Conservation (phyloP, 2,797 vertebrate genomes). For the Sphaeramia orbicularis region DNA sequence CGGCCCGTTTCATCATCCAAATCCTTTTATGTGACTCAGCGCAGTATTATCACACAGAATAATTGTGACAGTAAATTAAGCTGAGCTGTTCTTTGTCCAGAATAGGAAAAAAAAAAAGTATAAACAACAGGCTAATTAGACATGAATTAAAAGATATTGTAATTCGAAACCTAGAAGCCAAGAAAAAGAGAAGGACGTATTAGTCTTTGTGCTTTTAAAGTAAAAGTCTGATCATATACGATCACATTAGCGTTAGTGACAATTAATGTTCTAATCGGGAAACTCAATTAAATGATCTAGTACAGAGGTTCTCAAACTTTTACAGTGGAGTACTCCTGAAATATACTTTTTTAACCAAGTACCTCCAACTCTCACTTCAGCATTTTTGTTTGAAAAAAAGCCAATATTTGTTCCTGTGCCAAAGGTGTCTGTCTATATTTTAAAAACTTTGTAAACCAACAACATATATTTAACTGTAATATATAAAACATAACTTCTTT, state of each 20-base stretch:
- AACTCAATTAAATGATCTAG: constrained; percentile 8
- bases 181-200: constrained; percentile 12
- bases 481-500: too few relatives aligned
- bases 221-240: constrained; percentile 7
- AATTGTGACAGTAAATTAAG: constrained; percentile 28
- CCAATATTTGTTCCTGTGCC: too few relatives aligned
- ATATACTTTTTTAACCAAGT: too few relatives aligned
- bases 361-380: too few relatives aligned
- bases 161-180: neutral
- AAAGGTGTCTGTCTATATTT: too few relatives aligned
- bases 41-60: constrained; percentile 38
- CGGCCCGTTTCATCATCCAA: constrained; percentile 21
- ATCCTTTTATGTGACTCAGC: constrained; percentile 35
- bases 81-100: constrained; percentile 16
- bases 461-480: too few relatives aligned
- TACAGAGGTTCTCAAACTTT: too few relatives aligned
- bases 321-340: too few relatives aligned
- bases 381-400: too few relatives aligned
- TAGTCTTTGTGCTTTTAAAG: neutral
- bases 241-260: neutral
- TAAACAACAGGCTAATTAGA: constrained; percentile 25
- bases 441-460: too few relatives aligned
- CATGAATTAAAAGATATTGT: constrained; percentile 5
- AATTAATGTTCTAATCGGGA: constrained; percentile 1
- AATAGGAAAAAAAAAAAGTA: constrained; percentile 7